A percentile compares a stretch with the other conserved stretches of the same genome.
Conservation (phyloP, 2,888 invertebrate species). For the Drosophila monieri region DNA sequence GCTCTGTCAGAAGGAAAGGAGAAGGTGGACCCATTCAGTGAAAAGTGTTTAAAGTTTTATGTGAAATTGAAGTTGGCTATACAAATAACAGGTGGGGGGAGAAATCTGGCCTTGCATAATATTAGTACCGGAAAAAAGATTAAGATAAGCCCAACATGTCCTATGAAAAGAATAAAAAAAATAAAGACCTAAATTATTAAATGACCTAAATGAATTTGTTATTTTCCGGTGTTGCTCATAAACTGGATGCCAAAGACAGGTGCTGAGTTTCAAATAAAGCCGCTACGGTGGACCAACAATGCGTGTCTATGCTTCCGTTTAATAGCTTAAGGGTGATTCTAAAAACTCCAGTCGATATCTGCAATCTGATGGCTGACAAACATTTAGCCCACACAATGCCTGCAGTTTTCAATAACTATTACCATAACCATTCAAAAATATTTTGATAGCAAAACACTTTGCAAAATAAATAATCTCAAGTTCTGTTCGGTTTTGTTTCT, state of each 20-base stretch:
- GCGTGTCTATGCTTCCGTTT: conserved; percentile 22
- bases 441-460: conserved; percentile 23
- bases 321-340: conserved; percentile 29
- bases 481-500: background rate
- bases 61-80: conserved; percentile 61
- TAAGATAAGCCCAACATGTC: background rate
- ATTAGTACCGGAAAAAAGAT: background rate
- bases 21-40: conserved; percentile 45
- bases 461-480: conserved; percentile 22
- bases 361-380: conserved; percentile 29
- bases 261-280: conserved; percentile 54
- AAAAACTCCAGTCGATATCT: conserved; percentile 14
- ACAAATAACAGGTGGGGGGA: conserved; percentile 38
- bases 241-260: conserved; percentile 40
- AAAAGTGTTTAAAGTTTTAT: conserved; percentile 73
- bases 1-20: background rate
- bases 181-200: background rate
- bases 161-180: background rate
- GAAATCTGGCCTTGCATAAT: conserved; percentile 21
- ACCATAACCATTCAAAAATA: conserved; percentile 14
- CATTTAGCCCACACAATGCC: conserved; percentile 19
- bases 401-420: conserved; percentile 34
- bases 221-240: background rate
- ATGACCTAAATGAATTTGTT: background rate
- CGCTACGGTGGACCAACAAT: conserved; percentile 8